Percentiles rank a stretch among this genome's conserved stretches.
These are phyloP conservation scores for Ianthella basta DNA, from an alignment of 37 sponge, comb jelly and placozoan genomes.

Conservation along the genomic window DNA sequence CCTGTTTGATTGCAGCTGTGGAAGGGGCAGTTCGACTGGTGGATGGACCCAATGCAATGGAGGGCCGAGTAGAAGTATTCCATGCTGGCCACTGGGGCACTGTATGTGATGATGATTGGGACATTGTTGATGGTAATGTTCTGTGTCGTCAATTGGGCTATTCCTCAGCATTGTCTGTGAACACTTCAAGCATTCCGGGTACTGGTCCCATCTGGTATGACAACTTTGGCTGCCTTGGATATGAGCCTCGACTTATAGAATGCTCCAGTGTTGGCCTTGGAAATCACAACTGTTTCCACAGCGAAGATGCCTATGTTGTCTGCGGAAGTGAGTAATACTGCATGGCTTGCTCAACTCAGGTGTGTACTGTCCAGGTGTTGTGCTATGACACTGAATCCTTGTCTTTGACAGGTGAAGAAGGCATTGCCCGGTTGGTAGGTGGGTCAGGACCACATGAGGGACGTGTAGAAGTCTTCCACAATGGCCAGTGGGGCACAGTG, in stretches of 20 bases:
- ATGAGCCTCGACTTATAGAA: not conserved
- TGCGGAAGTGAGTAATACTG: not conserved
- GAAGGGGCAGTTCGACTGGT: not conserved
- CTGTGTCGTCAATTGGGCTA: constrained; percentile 16
- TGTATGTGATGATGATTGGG: not conserved
- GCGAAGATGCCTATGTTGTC: constrained; percentile 14
- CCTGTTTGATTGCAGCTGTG: not conserved
- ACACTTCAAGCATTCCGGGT: constrained; percentile 13
- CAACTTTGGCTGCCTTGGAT: not conserved
- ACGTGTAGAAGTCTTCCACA: not conserved
- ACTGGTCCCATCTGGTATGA: constrained; percentile 33
- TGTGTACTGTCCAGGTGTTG: not conserved
- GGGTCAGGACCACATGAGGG: not conserved
- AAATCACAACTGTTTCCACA: constrained; percentile 27
- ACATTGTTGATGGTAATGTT: constrained; percentile 6
- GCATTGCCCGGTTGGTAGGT: not conserved
- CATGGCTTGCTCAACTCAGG: not conserved
- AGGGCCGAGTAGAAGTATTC: constrained; percentile 28
- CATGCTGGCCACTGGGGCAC: constrained; percentile 12
- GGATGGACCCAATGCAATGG: constrained; percentile 12
- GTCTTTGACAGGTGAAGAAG: not conserved
- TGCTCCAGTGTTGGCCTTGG: constrained; percentile 6
- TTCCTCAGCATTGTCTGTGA: not conserved
- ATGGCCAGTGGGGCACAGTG: constrained; percentile 9
- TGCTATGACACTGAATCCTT: not conserved